Base-by-base conservation (phyloP, 1,140 invertebrate species). In the Bicyclus anynana region DNA sequence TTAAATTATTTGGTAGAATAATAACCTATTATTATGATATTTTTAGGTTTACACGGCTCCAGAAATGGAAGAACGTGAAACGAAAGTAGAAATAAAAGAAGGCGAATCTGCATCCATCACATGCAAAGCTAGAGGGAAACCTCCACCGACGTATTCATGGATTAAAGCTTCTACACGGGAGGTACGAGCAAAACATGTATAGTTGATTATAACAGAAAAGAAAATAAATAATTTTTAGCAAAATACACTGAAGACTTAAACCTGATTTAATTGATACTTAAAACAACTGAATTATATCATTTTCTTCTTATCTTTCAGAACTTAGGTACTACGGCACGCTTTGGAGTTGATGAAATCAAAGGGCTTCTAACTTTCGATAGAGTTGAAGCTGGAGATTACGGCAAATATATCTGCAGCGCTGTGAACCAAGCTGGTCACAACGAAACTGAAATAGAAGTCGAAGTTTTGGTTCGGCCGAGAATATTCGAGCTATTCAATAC, bases 61-160 rank as follows among this genome's bases (percentile, higher is more conserved):
- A 0, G 90, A 90, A 68, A 94, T 97, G 67, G 89, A 92, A 23
- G 89, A 92, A 29, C 65, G 86, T 91, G 67, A 84, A 89, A 5
- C 82, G 9, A 84, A 82, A 23, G 77, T 93, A 4, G 92, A 94
- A 70, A 93, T 95, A 1, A 90, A 94, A 21, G 96, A 97, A 85
- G 95, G 94, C 0, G 94, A 96, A 74, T 90, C 91, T 27, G 93
- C 93, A 9, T 90, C 90, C 0, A 92, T 96, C 14, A 89, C 89
- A 17, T 98, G 97, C 77, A 91, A 91, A 59, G 96, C 95, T 0
- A 92, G 81, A 10, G 96, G 96, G 1, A 96, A 96, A 80, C 97
- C 97, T 1, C 91, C 91, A 5, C 96, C 96, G 38, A 91, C 89
- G 18, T 95, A 94, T 69, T 91, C 91, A 12, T 98, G 96, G 96